Conservation (phyloP, 2,113 vertebrate species). For the Butorides virescens region DNA sequence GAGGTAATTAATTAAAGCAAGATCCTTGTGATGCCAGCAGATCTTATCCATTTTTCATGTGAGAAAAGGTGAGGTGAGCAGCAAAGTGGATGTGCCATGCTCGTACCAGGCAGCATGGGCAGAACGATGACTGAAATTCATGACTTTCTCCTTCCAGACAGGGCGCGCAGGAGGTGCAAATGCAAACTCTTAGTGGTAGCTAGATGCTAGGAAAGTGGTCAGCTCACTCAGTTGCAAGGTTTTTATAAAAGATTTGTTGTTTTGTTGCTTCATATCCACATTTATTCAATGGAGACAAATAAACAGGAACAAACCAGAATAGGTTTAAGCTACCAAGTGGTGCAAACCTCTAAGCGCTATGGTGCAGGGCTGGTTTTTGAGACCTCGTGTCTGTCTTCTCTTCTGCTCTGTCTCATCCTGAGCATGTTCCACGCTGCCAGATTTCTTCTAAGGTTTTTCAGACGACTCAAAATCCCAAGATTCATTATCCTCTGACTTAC, state of each 20-base stretch:
- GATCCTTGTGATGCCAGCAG: neutral
- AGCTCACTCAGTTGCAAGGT: neutral
- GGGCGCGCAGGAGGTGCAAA: no score
- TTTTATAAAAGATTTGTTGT: neutral
- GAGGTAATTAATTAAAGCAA: neutral
- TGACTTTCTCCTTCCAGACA: neutral
- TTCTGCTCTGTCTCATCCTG: neutral
- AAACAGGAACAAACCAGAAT: accelerated
- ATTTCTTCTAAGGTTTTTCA: slow-evolving; percentile 1
- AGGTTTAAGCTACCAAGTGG: neutral
- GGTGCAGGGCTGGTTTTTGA: neutral
- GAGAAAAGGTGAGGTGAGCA: neutral
- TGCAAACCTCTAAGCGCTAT: neutral
- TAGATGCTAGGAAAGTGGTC: accelerated
- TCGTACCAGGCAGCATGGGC: accelerated
- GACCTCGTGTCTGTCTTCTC: neutral
- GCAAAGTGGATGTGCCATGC: neutral
- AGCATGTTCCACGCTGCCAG: neutral
- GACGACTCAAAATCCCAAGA: slow-evolving; percentile 31
- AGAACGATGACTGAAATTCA: neutral
- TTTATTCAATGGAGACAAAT: neutral
- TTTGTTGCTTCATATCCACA: neutral
- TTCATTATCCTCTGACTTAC: slow-evolving; percentile 48
- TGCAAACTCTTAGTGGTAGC: no score
- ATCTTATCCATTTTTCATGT: neutral